These are phyloP conservation scores for Nyctereutes procyonoides DNA, from an alignment of 2,113 vertebrate species.

Conservation along the genomic window DNA sequence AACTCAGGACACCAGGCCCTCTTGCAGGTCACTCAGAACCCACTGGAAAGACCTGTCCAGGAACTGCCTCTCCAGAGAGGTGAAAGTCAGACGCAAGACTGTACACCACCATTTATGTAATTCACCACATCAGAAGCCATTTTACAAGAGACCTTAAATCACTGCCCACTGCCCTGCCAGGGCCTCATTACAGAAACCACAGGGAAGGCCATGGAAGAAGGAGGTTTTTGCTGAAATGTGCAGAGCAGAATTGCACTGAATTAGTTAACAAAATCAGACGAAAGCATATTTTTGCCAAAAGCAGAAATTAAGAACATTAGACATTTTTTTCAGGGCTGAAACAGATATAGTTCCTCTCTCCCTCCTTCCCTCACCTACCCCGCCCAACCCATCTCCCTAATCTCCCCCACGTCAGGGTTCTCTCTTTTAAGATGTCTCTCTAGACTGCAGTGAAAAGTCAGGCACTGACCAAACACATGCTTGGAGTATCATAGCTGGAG, in stretches of 20 bases:
- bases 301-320: conserved; percentile 22
- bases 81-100: not conserved
- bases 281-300: not conserved
- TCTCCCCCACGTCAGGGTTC: not conserved
- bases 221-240: not conserved
- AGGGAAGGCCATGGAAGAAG: not conserved
- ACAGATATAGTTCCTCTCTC: not conserved
- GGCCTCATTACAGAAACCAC: not conserved
- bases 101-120: not conserved
- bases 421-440: not conserved
- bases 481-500: not conserved
- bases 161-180: not conserved
- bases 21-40: not conserved
- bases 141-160: not conserved
- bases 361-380: not conserved
- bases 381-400: rapidly evolving
- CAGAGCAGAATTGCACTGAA: not conserved
- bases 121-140: not conserved
- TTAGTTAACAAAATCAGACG: not conserved
- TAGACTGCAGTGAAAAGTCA: not conserved
- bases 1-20: not conserved
- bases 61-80: not conserved
- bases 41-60: not conserved
- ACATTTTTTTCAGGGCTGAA: not conserved
- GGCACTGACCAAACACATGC: not conserved